A percentile compares a stretch with the other conserved stretches of the same genome.
Conservation (phyloP, 2,113 vertebrate species). For the Empidonax alnorum region DNA sequence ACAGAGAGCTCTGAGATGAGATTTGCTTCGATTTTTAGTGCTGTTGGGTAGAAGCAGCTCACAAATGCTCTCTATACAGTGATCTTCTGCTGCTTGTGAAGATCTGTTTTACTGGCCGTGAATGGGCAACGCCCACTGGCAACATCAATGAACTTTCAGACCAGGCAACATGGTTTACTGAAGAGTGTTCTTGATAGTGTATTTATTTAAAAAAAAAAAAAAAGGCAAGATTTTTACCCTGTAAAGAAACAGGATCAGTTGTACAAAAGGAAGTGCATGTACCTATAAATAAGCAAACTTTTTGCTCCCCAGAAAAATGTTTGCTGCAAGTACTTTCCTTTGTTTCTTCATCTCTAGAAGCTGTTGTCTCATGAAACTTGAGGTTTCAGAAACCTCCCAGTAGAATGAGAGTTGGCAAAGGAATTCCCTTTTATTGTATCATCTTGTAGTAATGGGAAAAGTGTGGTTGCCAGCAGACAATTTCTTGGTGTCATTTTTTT, state of each 20-base stretch:
- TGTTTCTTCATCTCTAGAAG: not conserved
- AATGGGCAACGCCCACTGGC: fast-evolving
- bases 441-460: conserved; percentile 30
- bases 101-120: not conserved
- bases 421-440: conserved; percentile 27
- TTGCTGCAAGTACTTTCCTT: not conserved
- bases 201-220: not conserved
- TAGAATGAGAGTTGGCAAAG: conserved; percentile 37
- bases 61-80: fast-evolving
- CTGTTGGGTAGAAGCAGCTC: not conserved
- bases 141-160: not conserved
- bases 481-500: conserved; percentile 52
- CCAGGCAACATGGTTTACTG: not conserved
- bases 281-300: not conserved
- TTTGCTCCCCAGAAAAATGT: not conserved
- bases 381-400: conserved; percentile 27
- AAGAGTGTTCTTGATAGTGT: not conserved
- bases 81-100: not conserved
- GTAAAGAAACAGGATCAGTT: not conserved
- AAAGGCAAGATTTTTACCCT: not conserved
- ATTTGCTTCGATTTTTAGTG: not conserved
- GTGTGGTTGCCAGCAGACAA: conserved; percentile 28
- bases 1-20: not conserved
- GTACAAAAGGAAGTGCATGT: not conserved
- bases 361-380: not conserved